Evolutionary conservation across 2,797 vertebrate species (phyloP).

Genomic region (Clarias platycephalus): DNA sequence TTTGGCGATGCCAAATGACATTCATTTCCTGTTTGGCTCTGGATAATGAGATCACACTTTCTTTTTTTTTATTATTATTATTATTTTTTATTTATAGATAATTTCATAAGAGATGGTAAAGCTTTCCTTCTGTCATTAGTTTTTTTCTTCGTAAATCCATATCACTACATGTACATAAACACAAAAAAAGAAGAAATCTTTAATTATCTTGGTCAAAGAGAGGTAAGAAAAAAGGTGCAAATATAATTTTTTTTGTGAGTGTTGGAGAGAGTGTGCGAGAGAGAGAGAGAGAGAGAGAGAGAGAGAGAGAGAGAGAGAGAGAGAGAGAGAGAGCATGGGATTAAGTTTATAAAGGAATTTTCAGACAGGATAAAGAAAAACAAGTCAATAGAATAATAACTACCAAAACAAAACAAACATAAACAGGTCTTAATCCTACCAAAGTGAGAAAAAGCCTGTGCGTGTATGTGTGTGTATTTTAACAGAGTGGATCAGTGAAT

Average conservation of each 20-base stretch:
- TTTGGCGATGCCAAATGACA: conserved; percentile 38
- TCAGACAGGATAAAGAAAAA: conserved; percentile 30
- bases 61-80: no score
- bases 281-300: neutral
- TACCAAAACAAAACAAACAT: conserved; percentile 23
- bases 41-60: conserved; percentile 26
- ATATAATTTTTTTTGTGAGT: neutral
- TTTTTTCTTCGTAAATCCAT: conserved; percentile 29
- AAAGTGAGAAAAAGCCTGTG: conserved; percentile 22
- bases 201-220: conserved; percentile 11
- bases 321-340: conserved; percentile 14
- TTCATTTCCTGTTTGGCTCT: conserved; percentile 37
- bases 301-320: neutral
- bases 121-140: neutral
- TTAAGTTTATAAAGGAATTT: conserved; percentile 34
- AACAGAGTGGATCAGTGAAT: conserved; percentile 42
- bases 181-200: conserved; percentile 8
- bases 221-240: neutral
- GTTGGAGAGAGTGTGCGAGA: neutral
- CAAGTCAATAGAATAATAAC: conserved; percentile 35
- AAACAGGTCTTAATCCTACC: conserved; percentile 31
- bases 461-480: conserved; percentile 29
- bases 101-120: conserved; percentile 9
- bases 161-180: conserved; percentile 10
- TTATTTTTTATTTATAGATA: conserved; percentile 28